These are phyloP conservation scores for Garra rufa DNA, from an alignment of 2,113 vertebrate genomes.

Conservation along the genomic window DNA sequence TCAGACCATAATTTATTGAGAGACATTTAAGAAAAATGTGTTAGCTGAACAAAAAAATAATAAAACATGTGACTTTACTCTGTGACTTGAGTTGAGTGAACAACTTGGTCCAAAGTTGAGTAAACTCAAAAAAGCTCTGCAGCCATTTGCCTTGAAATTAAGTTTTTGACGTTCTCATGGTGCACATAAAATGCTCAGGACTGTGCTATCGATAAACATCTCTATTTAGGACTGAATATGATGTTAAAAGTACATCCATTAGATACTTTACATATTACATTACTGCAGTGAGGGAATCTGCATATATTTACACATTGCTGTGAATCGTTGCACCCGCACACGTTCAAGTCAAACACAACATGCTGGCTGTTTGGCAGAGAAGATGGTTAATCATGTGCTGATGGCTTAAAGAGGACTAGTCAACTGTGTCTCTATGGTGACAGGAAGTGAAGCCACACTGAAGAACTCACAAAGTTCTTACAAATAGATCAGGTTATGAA, in stretches of 20 bases:
- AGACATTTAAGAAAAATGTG: too few species aligned
- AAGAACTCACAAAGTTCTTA: neutral
- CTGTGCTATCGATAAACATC: neutral
- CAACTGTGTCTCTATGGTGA: neutral
- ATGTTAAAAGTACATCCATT: neutral
- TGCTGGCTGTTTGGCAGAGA: neutral
- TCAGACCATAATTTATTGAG: too few species aligned
- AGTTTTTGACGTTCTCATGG: neutral
- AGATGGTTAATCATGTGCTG: neutral
- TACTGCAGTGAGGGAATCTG: neutral
- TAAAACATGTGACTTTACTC: too few species aligned
- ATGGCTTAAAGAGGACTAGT: neutral
- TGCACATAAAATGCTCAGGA: neutral
- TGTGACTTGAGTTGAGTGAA: too few species aligned
- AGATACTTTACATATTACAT: neutral
- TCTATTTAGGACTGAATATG: too few species aligned
- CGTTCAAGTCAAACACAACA: neutral
- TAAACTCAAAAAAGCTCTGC: too few species aligned
- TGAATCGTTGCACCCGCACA: neutral
- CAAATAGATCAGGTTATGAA: neutral
- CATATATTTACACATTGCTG: neutral
- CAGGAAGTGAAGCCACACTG: neutral
- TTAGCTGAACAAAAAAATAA: too few species aligned
- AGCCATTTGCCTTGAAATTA: too few species aligned
- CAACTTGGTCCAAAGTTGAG: too few species aligned